phyloP scores from a whole-genome alignment of 92 coral and sea anemone genomes.

The Siderastrea radians region DNA sequence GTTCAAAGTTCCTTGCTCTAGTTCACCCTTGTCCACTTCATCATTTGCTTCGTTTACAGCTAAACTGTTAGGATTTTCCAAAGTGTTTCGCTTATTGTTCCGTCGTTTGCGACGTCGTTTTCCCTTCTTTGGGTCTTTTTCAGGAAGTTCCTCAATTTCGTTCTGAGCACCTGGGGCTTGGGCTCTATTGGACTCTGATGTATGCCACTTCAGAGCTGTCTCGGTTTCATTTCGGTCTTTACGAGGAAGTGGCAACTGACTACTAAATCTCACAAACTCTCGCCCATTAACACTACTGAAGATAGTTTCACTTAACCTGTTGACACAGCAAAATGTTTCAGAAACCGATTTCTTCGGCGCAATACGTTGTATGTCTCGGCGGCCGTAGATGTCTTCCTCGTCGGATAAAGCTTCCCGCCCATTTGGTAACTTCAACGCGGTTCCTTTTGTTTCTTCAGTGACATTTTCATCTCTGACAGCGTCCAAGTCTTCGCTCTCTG shows the following conservation, averaged over 20 bases:
- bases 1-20: neutral
- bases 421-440: neutral
- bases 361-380: slow-evolving; percentile 22
- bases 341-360: slow-evolving; percentile 13
- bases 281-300: neutral
- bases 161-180: neutral
- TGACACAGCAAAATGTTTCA: neutral
- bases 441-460: neutral
- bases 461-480: neutral
- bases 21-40: neutral
- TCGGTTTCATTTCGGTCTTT: neutral
- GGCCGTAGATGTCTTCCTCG: slow-evolving; percentile 26
- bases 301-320: neutral
- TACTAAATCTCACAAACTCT: neutral
- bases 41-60: neutral
- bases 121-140: slow-evolving; percentile 12
- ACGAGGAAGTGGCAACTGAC: neutral
- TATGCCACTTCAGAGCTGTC: neutral
- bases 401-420: slow-evolving; percentile 30
- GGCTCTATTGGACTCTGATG: neutral
- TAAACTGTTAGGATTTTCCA: neutral
- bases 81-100: neutral
- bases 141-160: neutral
- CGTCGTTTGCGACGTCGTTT: slow-evolving; percentile 27
- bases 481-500: neutral